Evolutionary conservation across 1,140 invertebrate genomes (phyloP), one percentile per base, ranked within the genome.

Genomic region (Drosophila nasuta): DNA sequence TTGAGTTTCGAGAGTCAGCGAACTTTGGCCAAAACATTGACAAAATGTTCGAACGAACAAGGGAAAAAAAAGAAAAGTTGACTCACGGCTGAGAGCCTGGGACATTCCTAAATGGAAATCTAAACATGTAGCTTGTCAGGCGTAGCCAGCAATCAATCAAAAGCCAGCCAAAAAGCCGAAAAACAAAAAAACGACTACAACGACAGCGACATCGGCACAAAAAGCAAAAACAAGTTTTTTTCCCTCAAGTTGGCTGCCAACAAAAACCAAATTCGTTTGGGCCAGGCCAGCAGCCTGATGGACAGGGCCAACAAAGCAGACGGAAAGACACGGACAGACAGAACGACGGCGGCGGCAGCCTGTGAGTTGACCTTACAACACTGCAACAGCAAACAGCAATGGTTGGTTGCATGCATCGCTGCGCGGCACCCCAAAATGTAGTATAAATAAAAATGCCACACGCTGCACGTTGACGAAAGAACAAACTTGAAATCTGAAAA

Each of bases 121-220:
- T 59, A 74, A 62, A 64, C 69, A 54, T 67, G 73, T 63, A 66
- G 52, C 54, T 13, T 62, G 69, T 78, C 75, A 67, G 64, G 38
- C 75, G 54, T 25, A 49, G 70, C 43, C 62, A 43, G 57, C 75
- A 58, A 79, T 79, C 77, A 79, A 79, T 79, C 70, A 79, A 67
- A 62, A n/a, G 57, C 38, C 46, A 33, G 33, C 35, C 35, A 38
- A 10, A 33, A 10, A 38, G 35, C 30, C 49, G 15, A 64, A 30
- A 64, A 35, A 13, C 11, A 13, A n/a, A 17, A 33, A 52, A 68
- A 25, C 20, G 28, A 67, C 45, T n/a, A 20, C 15, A 48, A 58
- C 28, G n/a, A 66, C 20, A 54, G 28, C 15, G 33, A 25, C 4
- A 13, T 11, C 33, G 13, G 30, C 10, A 25, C 4, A 35, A 41